These are phyloP conservation scores for Alligator mississippiensis DNA, from an alignment of 2,113 vertebrate genomes.

Conservation along the genomic window DNA sequence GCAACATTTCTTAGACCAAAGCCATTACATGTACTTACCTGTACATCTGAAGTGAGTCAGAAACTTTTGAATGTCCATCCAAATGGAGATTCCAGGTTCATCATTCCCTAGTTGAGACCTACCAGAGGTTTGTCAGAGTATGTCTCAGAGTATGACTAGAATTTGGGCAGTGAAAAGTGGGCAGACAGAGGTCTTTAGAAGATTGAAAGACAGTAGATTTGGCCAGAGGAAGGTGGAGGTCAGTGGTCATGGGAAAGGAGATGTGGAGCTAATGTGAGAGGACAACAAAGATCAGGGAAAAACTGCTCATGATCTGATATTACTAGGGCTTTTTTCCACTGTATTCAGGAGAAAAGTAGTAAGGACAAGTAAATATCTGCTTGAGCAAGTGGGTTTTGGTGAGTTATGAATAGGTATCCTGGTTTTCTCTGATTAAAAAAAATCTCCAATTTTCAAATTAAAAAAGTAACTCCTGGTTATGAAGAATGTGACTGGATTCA, in stretches of 20 bases:
- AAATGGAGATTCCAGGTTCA: background rate
- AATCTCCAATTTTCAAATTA: too few species aligned
- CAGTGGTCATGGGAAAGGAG: slow-evolving; percentile 25
- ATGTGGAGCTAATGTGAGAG: background rate
- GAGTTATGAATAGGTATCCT: slow-evolving; percentile 11
- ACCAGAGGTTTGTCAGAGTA: background rate
- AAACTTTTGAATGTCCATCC: background rate
- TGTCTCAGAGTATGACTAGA: background rate
- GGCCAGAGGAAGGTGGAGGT: slow-evolving; percentile 34
- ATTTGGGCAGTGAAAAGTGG: background rate
- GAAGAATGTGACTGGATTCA: slow-evolving; percentile 45
- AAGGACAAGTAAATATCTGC: slow-evolving; percentile 54
- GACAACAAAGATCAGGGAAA: background rate
- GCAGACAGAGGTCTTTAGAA: background rate
- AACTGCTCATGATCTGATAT: background rate
- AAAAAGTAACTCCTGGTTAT: background rate
- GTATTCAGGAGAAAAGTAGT: slow-evolving; percentile 42
- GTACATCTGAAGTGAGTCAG: background rate
- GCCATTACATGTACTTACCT: background rate
- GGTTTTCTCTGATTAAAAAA: too few species aligned
- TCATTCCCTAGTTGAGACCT: background rate
- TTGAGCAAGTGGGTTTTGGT: slow-evolving; percentile 56
- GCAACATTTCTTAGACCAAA: background rate
- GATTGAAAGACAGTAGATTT: background rate
- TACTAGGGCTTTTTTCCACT: slow-evolving; percentile 15